These are phyloP conservation scores for Jordanella pulchra DNA, from an alignment of 2,797 vertebrate species.

Conservation along the genomic window DNA sequence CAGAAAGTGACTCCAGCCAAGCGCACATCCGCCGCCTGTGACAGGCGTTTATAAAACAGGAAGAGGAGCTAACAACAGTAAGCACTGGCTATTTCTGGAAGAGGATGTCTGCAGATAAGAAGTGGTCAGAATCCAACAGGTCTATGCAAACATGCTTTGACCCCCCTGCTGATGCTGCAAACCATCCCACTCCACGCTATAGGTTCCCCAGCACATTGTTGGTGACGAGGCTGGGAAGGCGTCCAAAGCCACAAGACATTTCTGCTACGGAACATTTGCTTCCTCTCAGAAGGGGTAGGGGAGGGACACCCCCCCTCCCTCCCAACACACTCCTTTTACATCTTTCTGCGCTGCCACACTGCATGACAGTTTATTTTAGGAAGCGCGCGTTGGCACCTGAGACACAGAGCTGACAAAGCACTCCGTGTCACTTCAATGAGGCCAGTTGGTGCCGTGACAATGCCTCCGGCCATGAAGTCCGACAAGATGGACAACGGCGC, in stretches of 20 bases:
- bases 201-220: conserved; percentile 47
- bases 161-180: conserved; percentile 53
- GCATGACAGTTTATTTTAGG: conserved; percentile 74
- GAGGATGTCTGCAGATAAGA: conserved; percentile 65
- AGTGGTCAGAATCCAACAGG: conserved; percentile 59
- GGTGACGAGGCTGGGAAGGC: conserved; percentile 60
- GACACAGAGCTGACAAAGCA: conserved; percentile 72
- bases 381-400: conserved; percentile 71
- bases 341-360: conserved; percentile 61
- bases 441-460: conserved; percentile 61
- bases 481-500: conserved; percentile 59
- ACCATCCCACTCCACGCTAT: conserved; percentile 37
- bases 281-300: conserved; percentile 55
- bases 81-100: conserved; percentile 69
- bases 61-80: conserved; percentile 65
- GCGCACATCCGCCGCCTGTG: conserved; percentile 46
- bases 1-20: conserved; percentile 54
- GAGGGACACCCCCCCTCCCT: conserved; percentile 25
- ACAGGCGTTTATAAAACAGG: conserved; percentile 72
- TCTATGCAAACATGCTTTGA: conserved; percentile 42
- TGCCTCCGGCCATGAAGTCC: conserved; percentile 50
- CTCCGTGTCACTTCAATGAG: conserved; percentile 63
- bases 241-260: conserved; percentile 65
- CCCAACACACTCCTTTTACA: conserved; percentile 63
- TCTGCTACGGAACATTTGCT: conserved; percentile 77